Base-by-base conservation (phyloP, 2,113 vertebrate species). In the Balaeniceps rex region DNA sequence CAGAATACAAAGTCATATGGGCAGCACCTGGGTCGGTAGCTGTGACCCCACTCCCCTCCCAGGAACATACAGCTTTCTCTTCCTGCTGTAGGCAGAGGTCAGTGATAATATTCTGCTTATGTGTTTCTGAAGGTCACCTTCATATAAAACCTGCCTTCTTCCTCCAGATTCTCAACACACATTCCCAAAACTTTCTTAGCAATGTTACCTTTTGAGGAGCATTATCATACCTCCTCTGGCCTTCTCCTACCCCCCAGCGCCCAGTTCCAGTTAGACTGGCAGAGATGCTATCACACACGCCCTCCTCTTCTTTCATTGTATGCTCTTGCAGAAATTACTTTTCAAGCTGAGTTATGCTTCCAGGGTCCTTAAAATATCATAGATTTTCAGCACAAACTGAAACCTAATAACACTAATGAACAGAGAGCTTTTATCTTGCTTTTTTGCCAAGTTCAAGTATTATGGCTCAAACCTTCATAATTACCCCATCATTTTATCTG, bases 371-470 rank as follows among this genome's bases (percentile, higher is more conserved):
- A 92, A 97, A 97, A 88, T 81, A 89, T 83, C 85, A 76, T 75
- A 86, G 74, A 88, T 95, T 96, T 97, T 94, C 88, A 72, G 81
- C 80, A 82, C 66, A 86, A 86, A 78, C 36, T 23, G 63, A 94
- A 94, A 77, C 51, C 55, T 95, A 90, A 88, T 94, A 97, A 80
- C 23, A 19, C 57, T 83, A 91, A 93, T 87, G 87, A 96, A 81
- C 77, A 92, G 81, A 92, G 72, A 71, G 58, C 72, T 97, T 94
- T 93, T 92, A 83, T 96, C 69, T 93, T 83, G 47, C 38, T 79
- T 96, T 96, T 93, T 94, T 90, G 40, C 79, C 93, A 93, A n/a
- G 74, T 93, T 95, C 82, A 92, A 92, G 82, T 68, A 82, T 87
- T 92, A 79, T 42, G 81, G 47, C 87, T 95, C 51, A 95, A 58